Conservation (phyloP, 2,113 vertebrate genomes). For the Brachyistius frenatus region DNA sequence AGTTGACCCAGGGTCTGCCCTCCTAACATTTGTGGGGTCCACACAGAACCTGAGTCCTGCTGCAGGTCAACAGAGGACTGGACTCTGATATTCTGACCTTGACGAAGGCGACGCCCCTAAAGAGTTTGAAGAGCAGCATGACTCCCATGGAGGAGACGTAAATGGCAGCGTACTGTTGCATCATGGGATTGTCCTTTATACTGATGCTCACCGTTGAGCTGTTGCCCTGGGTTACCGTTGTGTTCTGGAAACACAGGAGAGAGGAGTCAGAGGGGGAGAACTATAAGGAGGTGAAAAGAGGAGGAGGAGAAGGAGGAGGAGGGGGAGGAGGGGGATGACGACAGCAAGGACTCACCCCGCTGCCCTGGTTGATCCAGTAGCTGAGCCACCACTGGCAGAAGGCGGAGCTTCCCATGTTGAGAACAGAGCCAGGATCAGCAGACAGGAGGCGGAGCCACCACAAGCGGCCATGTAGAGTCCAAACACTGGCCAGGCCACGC, state of each 20-base stretch:
- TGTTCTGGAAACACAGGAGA: conserved; percentile 78
- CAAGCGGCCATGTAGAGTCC: conserved; percentile 90
- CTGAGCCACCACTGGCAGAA: conserved; percentile 97
- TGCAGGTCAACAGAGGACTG: neutral
- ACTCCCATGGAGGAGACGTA: conserved; percentile 94
- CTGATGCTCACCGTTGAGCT: conserved; percentile 86
- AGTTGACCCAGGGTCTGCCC: too few relatives aligned
- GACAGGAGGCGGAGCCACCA: conserved; percentile 89
- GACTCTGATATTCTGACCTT: conserved; percentile 85
- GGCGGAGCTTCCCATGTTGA: conserved; percentile 93
- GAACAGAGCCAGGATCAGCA: conserved; percentile 89
- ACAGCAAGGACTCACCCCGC: conserved; percentile 86
- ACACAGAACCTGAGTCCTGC: too few relatives aligned
- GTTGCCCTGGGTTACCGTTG: conserved; percentile 85
- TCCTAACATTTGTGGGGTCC: too few relatives aligned
- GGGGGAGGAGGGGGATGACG: too few relatives aligned
- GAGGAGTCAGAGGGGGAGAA: neutral
- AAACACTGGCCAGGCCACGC: conserved; percentile 91
- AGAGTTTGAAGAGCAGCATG: conserved; percentile 91
- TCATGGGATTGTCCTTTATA: conserved; percentile 92
- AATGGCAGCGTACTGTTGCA: conserved; percentile 90
- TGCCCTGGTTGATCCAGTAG: conserved; percentile 97
- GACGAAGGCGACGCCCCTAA: conserved; percentile 91
- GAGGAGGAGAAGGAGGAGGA: neutral
- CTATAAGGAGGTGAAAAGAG: neutral